phyloP scores from a whole-genome alignment of 2,888 invertebrate species.

The Nomada ruficornis region DNA sequence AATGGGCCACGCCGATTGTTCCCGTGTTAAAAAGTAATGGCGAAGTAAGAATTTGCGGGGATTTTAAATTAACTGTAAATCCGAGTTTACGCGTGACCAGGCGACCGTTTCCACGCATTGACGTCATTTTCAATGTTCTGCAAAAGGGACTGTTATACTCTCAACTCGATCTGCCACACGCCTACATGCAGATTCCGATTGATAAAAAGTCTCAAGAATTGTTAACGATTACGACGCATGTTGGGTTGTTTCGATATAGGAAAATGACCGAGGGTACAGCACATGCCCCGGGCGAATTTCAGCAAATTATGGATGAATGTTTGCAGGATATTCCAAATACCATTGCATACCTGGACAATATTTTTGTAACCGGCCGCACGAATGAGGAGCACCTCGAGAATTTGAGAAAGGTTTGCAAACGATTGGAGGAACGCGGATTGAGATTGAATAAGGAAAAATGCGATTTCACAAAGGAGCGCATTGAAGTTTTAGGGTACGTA shows the following conservation, averaged over 20 bases:
- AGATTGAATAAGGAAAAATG: conserved; percentile 63
- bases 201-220: background rate
- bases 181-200: conserved; percentile 55
- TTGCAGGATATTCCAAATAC: conserved; percentile 31
- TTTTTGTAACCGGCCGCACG: conserved; percentile 26
- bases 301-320: conserved; percentile 40
- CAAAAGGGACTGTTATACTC: too few species aligned
- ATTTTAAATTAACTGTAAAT: too few species aligned
- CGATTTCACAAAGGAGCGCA: conserved; percentile 59
- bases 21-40: conserved; percentile 71
- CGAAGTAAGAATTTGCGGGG: too few species aligned
- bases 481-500: conserved; percentile 68
- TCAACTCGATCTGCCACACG: too few species aligned
- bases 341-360: conserved; percentile 39
- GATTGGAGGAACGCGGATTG: conserved; percentile 26
- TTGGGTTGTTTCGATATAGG: conserved; percentile 1
- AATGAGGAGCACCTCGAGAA: conserved; percentile 29
- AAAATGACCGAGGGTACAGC: conserved; percentile 33
- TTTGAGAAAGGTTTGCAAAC: background rate
- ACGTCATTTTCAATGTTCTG: too few species aligned
- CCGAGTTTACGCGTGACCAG: too few species aligned
- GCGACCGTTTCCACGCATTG: too few species aligned
- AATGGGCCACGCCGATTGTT: conserved; percentile 65
- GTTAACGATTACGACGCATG: conserved; percentile 33
- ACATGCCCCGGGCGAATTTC: conserved; percentile 30